A percentile compares a stretch with the other conserved stretches of the same genome.
Evolutionary conservation across 1,140 invertebrate genomes (phyloP).

Genomic region (Lucilia cuprina): DNA sequence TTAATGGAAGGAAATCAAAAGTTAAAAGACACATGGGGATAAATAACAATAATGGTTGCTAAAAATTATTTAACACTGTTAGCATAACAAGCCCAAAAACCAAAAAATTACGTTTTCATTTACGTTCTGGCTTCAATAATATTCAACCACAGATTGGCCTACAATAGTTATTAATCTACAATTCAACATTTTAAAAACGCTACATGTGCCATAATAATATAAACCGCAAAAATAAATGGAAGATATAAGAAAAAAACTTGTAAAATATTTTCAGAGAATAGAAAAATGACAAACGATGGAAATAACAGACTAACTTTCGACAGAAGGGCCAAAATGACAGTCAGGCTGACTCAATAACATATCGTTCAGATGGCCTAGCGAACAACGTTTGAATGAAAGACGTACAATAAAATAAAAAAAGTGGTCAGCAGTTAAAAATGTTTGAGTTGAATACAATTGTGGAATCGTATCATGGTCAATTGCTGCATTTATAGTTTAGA

Average conservation of each 20-base stretch:
- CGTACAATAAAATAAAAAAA: background rate
- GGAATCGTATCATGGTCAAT: constrained; percentile 10
- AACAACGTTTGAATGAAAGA: background rate
- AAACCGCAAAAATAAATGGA: background rate
- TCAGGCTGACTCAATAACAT: background rate
- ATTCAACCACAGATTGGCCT: too few species aligned
- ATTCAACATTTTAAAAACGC: background rate
- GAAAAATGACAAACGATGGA: background rate
- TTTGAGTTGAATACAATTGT: constrained; percentile 26
- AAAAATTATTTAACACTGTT: too few species aligned
- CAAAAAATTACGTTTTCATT: too few species aligned
- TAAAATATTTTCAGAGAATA: background rate
- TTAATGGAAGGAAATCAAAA: too few species aligned
- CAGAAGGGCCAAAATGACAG: background rate
- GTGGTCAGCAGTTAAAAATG: background rate
- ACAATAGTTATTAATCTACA: too few species aligned
- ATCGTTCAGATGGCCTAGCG: background rate
- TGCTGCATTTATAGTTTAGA: background rate
- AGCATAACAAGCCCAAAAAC: too few species aligned
- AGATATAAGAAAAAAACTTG: background rate
- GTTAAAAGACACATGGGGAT: too few species aligned
- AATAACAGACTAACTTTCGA: too few species aligned
- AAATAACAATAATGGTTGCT: too few species aligned
- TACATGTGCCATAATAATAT: background rate
- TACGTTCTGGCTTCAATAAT: too few species aligned